These are phyloP conservation scores for Colletes gigas DNA, from an alignment of 1,140 invertebrate species.

Conservation along the genomic window DNA sequence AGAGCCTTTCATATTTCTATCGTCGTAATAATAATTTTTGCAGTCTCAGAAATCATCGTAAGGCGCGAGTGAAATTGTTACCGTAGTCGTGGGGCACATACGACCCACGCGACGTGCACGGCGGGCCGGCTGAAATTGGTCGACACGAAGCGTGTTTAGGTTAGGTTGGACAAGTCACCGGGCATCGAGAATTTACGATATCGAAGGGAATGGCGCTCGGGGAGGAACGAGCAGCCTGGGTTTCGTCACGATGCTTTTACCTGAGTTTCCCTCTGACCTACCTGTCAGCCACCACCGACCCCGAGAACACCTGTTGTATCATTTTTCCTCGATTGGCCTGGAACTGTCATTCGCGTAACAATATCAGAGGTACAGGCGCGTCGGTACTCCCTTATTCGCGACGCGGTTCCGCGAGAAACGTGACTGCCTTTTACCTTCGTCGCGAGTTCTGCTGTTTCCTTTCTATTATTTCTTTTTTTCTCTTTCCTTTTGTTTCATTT, in stretches of 20 bases:
- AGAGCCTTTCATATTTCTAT: too few species aligned
- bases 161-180: too few species aligned
- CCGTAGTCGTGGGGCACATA: too few species aligned
- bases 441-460: too few species aligned
- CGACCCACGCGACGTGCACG: too few species aligned
- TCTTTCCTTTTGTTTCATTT: background rate
- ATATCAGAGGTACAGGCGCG: slow-evolving; percentile 25
- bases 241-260: background rate
- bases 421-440: background rate
- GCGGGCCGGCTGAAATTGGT: background rate
- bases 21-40: too few species aligned
- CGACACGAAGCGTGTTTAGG: too few species aligned
- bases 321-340: slow-evolving; percentile 51
- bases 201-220: background rate
- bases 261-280: slow-evolving; percentile 34
- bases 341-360: slow-evolving; percentile 55
- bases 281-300: slow-evolving; percentile 5
- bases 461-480: background rate
- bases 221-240: background rate
- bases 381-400: background rate
- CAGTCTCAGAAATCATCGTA: too few species aligned
- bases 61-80: too few species aligned
- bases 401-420: background rate
- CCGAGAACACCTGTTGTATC: slow-evolving; percentile 54
- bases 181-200: slow-evolving; percentile 15